Base-by-base conservation (phyloP, 2,113 vertebrate genomes). In the Neotoma lepida region DNA sequence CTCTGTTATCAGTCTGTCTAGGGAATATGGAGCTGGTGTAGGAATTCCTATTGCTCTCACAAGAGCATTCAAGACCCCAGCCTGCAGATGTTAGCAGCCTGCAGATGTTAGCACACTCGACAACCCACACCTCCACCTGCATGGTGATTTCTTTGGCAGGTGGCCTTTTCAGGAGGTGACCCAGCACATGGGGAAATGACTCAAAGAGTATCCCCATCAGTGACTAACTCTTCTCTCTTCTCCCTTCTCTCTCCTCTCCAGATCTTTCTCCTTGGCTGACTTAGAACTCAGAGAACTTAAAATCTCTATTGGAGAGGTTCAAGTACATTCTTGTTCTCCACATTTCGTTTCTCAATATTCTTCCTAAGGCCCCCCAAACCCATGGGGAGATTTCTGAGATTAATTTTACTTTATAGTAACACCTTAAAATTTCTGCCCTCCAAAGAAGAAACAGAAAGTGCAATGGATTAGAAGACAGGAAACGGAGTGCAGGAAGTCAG, bases 371-470 rank as follows among this genome's bases (percentile, higher is more conserved):
- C 24, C 15, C 15, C 10, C 4, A 86, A 58, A 18, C 35, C 78
- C 39, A 44, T 58, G 35, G 18, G 28, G 41, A 61, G 78, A 88
- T 73, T 95, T 96, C 89, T 91, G 39, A 93, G 85, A 58, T 78
- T 61, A 74, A 44, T 87, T 95, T 91, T 89, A 80, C 86, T 91
- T 95, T 86, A 86, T 0, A 82, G 30, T 4, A 88, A 64, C 54
- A 56, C n/a, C 68, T 78, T 64, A 68, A 77, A 49, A 73, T 30
- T 56, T 56, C 66, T 95, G 39, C 54, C 61, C 86, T 92, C 24
- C 63, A 82, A 63, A 77, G 84, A 74, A 66, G 46, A 88, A 91
- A 33, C 54, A 46, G 44, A 94, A 70, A 87, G 63, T 28, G 8
- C 92, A 94, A 35, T 78, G 28, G 15, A 78, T 78, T 20, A 28